Evolutionary conservation across 2,113 vertebrate species (phyloP), one percentile per base, ranked within the genome.

Genomic region (Mola mola): DNA sequence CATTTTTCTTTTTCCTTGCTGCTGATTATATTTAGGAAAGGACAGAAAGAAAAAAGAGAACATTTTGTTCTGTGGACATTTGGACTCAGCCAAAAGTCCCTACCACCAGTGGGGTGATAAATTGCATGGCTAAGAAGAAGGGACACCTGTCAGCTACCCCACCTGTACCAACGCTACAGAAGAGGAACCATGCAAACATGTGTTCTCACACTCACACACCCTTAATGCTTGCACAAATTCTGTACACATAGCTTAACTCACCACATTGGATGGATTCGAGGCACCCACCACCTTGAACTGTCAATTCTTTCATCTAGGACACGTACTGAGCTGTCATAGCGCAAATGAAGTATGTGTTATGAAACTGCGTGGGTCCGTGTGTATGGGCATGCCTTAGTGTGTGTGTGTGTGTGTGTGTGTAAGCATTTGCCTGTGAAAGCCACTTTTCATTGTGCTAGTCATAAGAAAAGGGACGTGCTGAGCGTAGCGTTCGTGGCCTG

Each of bases 71-170:
- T 58, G 6, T 77, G 60, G 78, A 24, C 31, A 73, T 59, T 75
- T 68, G 71, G 73, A 56, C 65, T 50, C 36, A 59, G 78, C 53
- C 73, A 85, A 65, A 86, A 79, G 75, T 79, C 77, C 57, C 48
- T 53, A 77, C 81, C 87, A 82, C 85, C 75, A 80, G 76, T 53
- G 21, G 85, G 80, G 81, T 91, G 90, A 93, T 88, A 89, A 91
- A 92, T 92, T 91, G 87, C 78, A 74, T 63, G 55, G 37, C 74
- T 89, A 89, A 91, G 67, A 85, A 81, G 79, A 88, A 87, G 64
- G 83, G 90, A 91, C 89, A 91, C 81, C 81, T 88, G 79, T 89
- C 91, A 90, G 68, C 74, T 38, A 73, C 53, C 71, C 48, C 65
- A 53, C 69, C 57, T 66, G 24, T 64, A 47, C 38, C 61, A 66